Percentiles rank a stretch among this genome's conserved stretches.
Evolutionary conservation across 2,113 vertebrate genomes (phyloP).

Genomic region (Callopanchax toddi): DNA sequence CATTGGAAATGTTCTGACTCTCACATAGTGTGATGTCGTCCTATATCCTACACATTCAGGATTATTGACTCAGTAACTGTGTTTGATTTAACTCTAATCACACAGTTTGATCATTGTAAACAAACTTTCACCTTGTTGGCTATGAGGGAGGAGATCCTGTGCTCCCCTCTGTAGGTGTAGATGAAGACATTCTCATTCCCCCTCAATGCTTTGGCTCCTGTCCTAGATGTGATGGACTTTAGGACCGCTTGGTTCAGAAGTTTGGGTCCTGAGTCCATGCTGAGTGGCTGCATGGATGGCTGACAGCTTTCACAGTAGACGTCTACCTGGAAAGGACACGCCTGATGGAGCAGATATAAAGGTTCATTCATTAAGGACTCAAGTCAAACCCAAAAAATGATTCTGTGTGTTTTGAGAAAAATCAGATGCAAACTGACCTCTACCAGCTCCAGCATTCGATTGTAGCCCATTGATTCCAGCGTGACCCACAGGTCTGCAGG

Average conservation of each 20-base stretch:
- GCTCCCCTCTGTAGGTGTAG: conserved; percentile 80
- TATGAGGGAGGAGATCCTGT: conserved; percentile 87
- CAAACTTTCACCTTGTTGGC: conserved; percentile 86
- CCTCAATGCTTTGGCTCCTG: conserved; percentile 80
- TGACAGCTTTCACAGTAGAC: conserved; percentile 83
- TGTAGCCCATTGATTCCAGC: conserved; percentile 92
- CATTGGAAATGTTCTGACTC: too few relatives aligned
- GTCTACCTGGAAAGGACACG: conserved; percentile 89
- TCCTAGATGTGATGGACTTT: conserved; percentile 80
- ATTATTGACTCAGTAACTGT: too few relatives aligned
- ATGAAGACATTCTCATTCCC: conserved; percentile 82
- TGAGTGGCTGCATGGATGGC: conserved; percentile 80
- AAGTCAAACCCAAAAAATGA: background rate
- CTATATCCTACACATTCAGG: too few relatives aligned
- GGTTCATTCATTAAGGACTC: background rate
- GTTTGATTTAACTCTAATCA: background rate
- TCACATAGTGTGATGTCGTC: too few relatives aligned
- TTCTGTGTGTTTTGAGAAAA: background rate
- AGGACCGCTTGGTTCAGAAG: conserved; percentile 87
- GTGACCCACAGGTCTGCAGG: conserved; percentile 90
- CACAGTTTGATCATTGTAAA: background rate
- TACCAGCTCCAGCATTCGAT: conserved; percentile 85
- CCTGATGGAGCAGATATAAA: conserved; percentile 70
- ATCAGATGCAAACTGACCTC: conserved; percentile 76
- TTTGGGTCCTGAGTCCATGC: conserved; percentile 78